Conservation (phyloP, 2,888 invertebrate species). For the Caradrina kadenii region DNA sequence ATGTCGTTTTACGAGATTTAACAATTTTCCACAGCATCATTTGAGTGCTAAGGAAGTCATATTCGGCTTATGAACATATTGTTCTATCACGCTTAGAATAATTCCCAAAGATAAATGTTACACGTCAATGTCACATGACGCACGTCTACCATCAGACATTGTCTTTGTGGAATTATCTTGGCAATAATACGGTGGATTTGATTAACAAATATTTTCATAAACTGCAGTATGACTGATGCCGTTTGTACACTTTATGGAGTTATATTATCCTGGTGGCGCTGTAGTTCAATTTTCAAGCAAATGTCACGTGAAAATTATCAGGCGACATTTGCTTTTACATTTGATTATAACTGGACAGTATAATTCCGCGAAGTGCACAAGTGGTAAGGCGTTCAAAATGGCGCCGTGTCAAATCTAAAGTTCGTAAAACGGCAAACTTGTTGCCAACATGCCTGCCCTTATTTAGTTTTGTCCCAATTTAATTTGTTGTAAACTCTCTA, state of each 20-base stretch:
- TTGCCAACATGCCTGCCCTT: conserved; percentile 28
- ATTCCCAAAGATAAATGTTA: conserved; percentile 20
- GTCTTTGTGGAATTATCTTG: conserved; percentile 16
- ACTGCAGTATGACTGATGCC: not conserved
- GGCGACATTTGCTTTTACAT: too few relatives aligned
- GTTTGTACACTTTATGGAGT: not conserved
- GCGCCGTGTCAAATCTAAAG: not conserved
- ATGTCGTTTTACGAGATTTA: conserved; percentile 30
- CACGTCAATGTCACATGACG: conserved; percentile 8
- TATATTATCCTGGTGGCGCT: not conserved
- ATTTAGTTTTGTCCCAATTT: conserved; percentile 6
- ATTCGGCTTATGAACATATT: conserved; percentile 7
- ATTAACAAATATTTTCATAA: conserved; percentile 19
- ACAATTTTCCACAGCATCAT: conserved; percentile 5
- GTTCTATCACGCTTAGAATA: conserved; percentile 9
- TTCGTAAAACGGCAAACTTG: conserved; percentile 25
- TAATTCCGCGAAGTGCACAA: not conserved
- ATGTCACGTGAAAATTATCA: too few relatives aligned
- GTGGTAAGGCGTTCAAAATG: conserved; percentile 8
- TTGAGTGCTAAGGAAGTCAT: not conserved
- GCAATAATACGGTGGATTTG: conserved; percentile 24
- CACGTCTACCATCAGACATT: conserved; percentile 29
- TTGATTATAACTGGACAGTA: not conserved
- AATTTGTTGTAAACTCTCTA: conserved; percentile 21
- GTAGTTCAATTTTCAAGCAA: too few relatives aligned